Conservation (phyloP, 2,888 invertebrate species). For the Diploptera punctata region DNA sequence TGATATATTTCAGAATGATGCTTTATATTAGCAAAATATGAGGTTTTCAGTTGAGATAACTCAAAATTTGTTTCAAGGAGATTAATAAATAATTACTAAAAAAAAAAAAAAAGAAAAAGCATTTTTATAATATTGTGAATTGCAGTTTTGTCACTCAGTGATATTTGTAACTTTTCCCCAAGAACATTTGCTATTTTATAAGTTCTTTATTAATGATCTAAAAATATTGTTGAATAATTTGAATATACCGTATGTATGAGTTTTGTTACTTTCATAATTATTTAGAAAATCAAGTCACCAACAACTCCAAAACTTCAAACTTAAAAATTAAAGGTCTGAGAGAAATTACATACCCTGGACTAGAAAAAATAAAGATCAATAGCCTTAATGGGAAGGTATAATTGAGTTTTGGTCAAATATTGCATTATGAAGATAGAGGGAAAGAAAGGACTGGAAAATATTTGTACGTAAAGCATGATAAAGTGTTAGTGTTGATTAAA, state of each 20-base stretch:
- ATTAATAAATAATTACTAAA: too few species aligned
- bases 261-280: neutral
- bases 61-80: too few species aligned
- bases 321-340: neutral
- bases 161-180: neutral
- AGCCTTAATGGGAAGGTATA: too few species aligned
- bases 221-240: neutral
- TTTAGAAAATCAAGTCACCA: too few species aligned
- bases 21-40: neutral
- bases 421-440: too few species aligned
- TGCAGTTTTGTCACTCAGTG: neutral
- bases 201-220: neutral
- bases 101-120: too few species aligned
- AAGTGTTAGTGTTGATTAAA: too few species aligned
- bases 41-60: neutral
- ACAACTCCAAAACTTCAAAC: neutral
- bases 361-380: neutral
- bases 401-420: too few species aligned
- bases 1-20: neutral
- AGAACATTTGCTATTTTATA: neutral
- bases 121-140: too few species aligned
- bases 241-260: neutral
- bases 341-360: neutral
- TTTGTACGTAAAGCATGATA: too few species aligned
- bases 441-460: too few species aligned